These are phyloP conservation scores for Bambusicola thoracicus DNA, from an alignment of 2,113 vertebrate genomes.

Conservation along the genomic window DNA sequence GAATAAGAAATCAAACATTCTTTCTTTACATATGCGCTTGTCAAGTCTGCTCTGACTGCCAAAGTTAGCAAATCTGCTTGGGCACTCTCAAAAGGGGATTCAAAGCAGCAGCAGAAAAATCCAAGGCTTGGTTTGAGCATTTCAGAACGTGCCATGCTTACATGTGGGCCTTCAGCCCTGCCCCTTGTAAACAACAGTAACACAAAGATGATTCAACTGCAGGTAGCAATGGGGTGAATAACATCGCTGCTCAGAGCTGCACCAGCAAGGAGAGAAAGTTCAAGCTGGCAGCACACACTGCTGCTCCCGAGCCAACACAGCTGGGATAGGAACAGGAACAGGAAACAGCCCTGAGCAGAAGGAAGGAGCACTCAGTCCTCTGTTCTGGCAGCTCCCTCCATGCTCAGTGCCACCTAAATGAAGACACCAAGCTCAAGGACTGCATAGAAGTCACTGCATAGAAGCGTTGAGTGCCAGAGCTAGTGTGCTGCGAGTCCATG, in stretches of 20 bases:
- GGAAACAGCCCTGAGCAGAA: slow-evolving; percentile 13
- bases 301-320: neutral
- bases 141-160: neutral
- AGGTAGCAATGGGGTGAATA: neutral
- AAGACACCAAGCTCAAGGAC: neutral
- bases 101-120: neutral
- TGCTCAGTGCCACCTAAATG: neutral
- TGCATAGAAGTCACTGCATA: neutral
- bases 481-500: neutral
- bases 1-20: slow-evolving; percentile 37
- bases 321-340: slow-evolving; percentile 25
- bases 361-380: neutral
- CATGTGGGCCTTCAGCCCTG: neutral
- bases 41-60: neutral
- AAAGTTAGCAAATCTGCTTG: neutral
- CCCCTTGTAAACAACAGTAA: neutral
- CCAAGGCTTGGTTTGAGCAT: neutral
- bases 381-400: neutral
- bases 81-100: neutral
- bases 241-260: neutral
- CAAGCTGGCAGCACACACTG: neutral
- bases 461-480: neutral
- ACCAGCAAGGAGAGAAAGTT: neutral
- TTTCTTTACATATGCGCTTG: neutral
- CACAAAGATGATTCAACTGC: neutral